phyloP scores from a whole-genome alignment of 2,797 vertebrate genomes.

The Pangasius macronema region DNA sequence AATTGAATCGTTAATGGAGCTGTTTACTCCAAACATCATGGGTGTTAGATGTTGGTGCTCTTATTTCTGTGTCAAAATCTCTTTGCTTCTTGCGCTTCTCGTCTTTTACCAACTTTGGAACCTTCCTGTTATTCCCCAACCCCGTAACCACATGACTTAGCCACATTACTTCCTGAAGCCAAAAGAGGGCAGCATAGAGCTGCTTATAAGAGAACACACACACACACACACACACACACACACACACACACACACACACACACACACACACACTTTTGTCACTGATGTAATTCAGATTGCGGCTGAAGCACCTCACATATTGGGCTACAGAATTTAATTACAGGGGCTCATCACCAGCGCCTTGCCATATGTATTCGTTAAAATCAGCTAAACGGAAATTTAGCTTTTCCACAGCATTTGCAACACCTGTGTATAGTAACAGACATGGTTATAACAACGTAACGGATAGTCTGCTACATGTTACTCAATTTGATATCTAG shows the following conservation, averaged over 20 bases:
- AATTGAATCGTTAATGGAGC: neutral
- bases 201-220: conserved; percentile 9
- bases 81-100: neutral
- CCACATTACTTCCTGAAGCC: conserved; percentile 27
- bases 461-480: neutral
- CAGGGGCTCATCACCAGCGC: neutral
- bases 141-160: neutral
- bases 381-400: neutral
- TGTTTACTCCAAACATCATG: conserved; percentile 4
- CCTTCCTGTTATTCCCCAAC: neutral
- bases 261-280: conserved; percentile 1
- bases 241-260: conserved; percentile 1
- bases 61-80: neutral
- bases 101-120: neutral
- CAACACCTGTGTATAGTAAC: neutral
- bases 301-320: conserved; percentile 2
- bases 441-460: neutral
- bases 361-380: conserved; percentile 12
- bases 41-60: neutral
- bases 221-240: neutral
- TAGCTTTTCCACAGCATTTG: neutral
- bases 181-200: conserved; percentile 65
- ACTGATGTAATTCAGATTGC: conserved; percentile 14
- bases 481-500: neutral
- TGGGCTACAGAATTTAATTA: conserved; percentile 32